phyloP scores from a whole-genome alignment of 1,140 invertebrate species.

The Pogonomyrmex californicus region DNA sequence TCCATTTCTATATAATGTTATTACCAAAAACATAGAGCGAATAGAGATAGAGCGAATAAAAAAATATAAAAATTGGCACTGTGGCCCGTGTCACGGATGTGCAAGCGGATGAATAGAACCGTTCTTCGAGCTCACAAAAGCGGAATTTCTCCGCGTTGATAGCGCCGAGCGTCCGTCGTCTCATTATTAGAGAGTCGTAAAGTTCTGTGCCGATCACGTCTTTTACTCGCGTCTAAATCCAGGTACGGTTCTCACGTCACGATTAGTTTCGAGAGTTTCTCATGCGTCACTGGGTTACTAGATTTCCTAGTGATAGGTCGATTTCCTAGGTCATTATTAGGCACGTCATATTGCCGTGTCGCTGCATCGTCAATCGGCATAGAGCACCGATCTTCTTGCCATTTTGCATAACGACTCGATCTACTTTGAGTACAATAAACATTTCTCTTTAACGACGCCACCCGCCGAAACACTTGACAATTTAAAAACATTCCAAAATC shows the following conservation, averaged over 20 bases:
- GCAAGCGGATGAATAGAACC: constrained; percentile 59
- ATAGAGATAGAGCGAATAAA: background rate
- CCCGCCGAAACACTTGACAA: background rate
- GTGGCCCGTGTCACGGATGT: constrained; percentile 49
- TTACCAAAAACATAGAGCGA: no score
- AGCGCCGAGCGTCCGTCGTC: constrained; percentile 47
- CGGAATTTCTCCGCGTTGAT: constrained; percentile 68
- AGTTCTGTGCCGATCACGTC: constrained; percentile 44
- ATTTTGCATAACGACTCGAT: background rate
- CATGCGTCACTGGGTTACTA: constrained; percentile 77
- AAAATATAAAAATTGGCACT: constrained; percentile 57
- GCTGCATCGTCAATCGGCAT: background rate
- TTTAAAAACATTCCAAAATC: background rate
- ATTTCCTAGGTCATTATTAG: constrained; percentile 65
- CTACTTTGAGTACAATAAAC: background rate
- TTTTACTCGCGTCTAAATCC: constrained; percentile 68
- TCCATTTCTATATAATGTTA: no score
- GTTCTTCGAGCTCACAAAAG: constrained; percentile 69
- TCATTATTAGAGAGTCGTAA: constrained; percentile 75
- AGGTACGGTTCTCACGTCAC: constrained; percentile 72
- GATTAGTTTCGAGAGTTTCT: constrained; percentile 70
- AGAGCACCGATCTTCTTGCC: background rate
- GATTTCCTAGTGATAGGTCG: constrained; percentile 57
- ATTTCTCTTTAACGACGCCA: background rate
- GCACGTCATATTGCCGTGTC: background rate